A percentile compares a stretch with the other conserved stretches of the same genome.
phyloP scores from a whole-genome alignment of 2,113 vertebrate species.

The Spea bombifrons region DNA sequence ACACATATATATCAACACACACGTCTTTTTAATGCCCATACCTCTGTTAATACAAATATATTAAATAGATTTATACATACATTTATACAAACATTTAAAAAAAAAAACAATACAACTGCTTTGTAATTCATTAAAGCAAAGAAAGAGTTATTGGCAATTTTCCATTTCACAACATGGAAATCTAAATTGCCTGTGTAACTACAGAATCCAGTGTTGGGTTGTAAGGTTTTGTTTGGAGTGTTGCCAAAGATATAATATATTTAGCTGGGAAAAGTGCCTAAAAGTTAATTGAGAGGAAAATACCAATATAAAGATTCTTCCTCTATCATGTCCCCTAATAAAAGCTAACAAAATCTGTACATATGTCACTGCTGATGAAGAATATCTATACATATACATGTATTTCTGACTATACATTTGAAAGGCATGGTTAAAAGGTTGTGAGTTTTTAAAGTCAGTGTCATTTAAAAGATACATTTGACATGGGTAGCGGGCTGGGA shows the following conservation, averaged over 20 bases:
- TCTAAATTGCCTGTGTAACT: conserved; percentile 75
- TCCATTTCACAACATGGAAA: conserved; percentile 73
- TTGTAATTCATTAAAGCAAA: conserved; percentile 66
- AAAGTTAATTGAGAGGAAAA: conserved; percentile 85
- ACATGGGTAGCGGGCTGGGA: too few species aligned
- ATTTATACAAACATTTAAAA: neutral
- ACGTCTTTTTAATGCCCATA: too few species aligned
- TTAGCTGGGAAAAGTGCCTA: conserved; percentile 83
- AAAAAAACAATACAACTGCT: neutral
- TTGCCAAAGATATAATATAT: conserved; percentile 78
- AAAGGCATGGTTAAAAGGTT: conserved; percentile 39
- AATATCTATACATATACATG: conserved; percentile 51
- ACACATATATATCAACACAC: neutral
- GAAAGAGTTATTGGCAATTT: conserved; percentile 69
- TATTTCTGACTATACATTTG: conserved; percentile 52
- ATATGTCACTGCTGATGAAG: conserved; percentile 67
- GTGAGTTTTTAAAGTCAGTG: too few species aligned
- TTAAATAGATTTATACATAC: neutral
- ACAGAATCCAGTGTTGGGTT: conserved; percentile 71
- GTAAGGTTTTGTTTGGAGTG: conserved; percentile 75
- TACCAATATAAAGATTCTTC: conserved; percentile 72
- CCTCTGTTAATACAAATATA: too few species aligned
- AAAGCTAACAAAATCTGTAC: conserved; percentile 60
- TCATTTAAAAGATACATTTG: too few species aligned
- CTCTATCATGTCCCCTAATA: conserved; percentile 53